Base-by-base conservation (phyloP, 2,797 vertebrate genomes). In the Petrocephalus sullivani region DNA sequence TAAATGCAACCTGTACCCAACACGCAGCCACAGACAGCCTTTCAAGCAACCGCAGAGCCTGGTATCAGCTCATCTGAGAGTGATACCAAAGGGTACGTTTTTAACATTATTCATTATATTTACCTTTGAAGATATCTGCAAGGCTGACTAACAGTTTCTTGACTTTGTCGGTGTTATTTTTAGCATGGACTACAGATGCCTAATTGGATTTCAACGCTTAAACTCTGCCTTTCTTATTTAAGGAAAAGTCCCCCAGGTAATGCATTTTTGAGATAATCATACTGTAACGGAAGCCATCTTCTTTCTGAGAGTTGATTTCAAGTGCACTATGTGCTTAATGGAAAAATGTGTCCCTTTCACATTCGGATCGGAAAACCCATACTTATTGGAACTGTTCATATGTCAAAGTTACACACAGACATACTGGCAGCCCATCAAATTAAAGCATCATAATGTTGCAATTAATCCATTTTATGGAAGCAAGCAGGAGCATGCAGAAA, bases 201-300 rank as follows among this genome's bases (percentile, higher is more conserved):
- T 81, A 90, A 92, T 89, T 91, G 46, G 41, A 90, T 90, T 90
- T 75, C 23, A 87, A 87, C 78, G 84, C 90, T 89, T 87, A 75
- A 87, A 89, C 64, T 89, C 88, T 85, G 51, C 89, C 67, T 41
- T 87, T 81, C 88, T 90, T 89, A 87, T 86, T 89, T 86, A 85
- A 67, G 49, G 87, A 82, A 56, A 87, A 49, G 75, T 85, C 85
- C 86, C 75, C 57, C 85, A 83, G 33, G 84, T 51, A 60, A 53
- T 87, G 75, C 57, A 57, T 90, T 84, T 88, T 51, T 78, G 87
- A 37, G 87, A 85, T 89, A 88, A 92, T 91, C 87, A 88, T 61
- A 89, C 88, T 89, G 87, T 89, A 82, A 58, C 23, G 61, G 71
- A 87, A 58, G 57, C 28, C 6, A 21, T 58, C 75, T 87, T 67